Percentiles rank a stretch among this genome's conserved stretches.
phyloP scores from a whole-genome alignment of 2,113 vertebrate genomes.

The Falcunculus frontatus region DNA sequence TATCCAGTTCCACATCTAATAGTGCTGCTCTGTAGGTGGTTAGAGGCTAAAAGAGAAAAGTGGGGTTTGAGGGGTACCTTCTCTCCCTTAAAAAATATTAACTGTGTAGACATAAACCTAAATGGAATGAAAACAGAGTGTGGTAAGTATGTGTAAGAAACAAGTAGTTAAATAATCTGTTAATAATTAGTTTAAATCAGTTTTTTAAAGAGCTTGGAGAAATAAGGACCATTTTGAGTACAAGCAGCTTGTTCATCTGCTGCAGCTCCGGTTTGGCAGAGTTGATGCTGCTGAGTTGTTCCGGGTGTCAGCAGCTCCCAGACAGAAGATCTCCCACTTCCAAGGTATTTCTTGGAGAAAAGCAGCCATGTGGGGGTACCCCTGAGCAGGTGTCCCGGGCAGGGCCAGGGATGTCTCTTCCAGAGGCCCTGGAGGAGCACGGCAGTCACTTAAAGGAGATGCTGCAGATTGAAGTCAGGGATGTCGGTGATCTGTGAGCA shows the following conservation, averaged over 20 bases:
- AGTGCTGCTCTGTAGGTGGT: not conserved
- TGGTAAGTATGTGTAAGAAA: accelerated
- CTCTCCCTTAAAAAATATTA: not conserved
- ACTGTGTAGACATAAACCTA: not conserved
- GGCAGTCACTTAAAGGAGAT: not conserved
- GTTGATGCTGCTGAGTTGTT: not conserved
- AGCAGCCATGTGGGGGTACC: accelerated
- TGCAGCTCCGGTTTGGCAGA: not conserved
- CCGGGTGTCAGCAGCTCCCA: not conserved
- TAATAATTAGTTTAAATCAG: not conserved
- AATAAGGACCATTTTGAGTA: not conserved
- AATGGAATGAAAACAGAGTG: not conserved
- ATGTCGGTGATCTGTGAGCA: not conserved
- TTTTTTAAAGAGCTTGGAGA: not conserved
- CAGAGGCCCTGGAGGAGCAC: not conserved
- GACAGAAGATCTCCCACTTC: not conserved
- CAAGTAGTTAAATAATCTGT: accelerated
- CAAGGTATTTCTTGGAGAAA: not conserved
- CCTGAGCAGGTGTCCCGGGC: accelerated
- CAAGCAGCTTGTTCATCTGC: not conserved
- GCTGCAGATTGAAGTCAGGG: accelerated
- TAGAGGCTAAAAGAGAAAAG: not conserved
- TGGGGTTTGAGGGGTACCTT: not conserved
- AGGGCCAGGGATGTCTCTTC: accelerated
- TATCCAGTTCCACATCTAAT: not conserved